phyloP scores from a whole-genome alignment of 2,797 vertebrate species.

The Erethizon dorsatum region DNA sequence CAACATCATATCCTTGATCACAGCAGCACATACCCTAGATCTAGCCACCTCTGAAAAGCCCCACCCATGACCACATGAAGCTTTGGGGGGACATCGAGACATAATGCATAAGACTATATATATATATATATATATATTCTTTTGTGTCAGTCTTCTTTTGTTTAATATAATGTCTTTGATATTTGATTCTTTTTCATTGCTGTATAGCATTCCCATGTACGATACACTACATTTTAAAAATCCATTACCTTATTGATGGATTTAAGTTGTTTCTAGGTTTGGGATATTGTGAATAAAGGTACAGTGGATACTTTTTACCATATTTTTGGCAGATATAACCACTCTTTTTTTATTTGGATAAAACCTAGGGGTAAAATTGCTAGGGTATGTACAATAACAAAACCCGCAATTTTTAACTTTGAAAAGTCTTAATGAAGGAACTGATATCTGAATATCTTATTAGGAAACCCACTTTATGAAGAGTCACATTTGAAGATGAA shows the following conservation, averaged over 20 bases:
- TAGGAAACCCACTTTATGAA: constrained; percentile 59
- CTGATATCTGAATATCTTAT: constrained; percentile 10
- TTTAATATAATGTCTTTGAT: constrained; percentile 54
- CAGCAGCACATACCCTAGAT: neutral
- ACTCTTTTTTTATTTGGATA: constrained; percentile 32
- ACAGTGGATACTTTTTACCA: constrained; percentile 4
- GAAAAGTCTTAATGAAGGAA: constrained; percentile 57
- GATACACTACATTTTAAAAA: neutral
- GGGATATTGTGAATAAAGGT: constrained; percentile 41
- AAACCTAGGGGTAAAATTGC: neutral
- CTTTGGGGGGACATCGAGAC: neutral
- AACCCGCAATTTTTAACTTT: constrained; percentile 33
- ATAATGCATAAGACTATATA: neutral
- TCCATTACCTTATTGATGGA: constrained; percentile 35
- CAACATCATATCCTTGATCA: no score
- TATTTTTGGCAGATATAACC: constrained; percentile 26
- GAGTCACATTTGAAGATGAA: constrained; percentile 56
- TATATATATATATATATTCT: neutral
- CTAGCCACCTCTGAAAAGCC: neutral
- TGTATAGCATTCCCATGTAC: neutral
- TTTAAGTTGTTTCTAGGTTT: constrained; percentile 52
- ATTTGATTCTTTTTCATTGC: constrained; percentile 21
- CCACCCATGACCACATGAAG: neutral
- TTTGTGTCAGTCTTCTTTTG: constrained; percentile 61
- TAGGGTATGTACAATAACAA: constrained; percentile 2